Percentiles rank a stretch among this genome's conserved stretches.
Conservation (phyloP, 2,797 vertebrate genomes). For the Microcaecilia unicolor region DNA sequence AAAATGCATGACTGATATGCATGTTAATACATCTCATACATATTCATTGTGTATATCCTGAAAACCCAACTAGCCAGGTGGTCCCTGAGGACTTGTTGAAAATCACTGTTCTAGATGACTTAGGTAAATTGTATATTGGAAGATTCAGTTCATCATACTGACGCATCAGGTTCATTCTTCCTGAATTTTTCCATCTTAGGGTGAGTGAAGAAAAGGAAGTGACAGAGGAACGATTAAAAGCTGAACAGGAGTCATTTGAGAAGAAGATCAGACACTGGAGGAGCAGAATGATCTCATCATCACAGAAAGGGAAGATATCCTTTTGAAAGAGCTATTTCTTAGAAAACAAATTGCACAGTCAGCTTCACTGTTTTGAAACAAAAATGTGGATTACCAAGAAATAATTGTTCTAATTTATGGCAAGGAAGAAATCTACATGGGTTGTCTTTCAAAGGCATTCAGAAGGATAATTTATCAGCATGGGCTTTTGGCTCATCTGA, state of each 20-base stretch:
- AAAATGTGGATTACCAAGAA: conserved; percentile 42
- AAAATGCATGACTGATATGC: too few species aligned
- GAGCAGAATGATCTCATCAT: conserved; percentile 81
- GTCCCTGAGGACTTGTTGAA: too few species aligned
- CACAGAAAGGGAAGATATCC: conserved; percentile 92
- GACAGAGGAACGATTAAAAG: conserved; percentile 76
- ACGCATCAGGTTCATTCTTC: too few species aligned
- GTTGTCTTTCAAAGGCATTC: conserved; percentile 48
- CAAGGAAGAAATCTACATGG: conserved; percentile 43
- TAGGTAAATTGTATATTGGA: too few species aligned
- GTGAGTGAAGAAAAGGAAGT: conserved; percentile 93
- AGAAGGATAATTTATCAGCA: conserved; percentile 45
- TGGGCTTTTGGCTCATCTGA: conserved; percentile 39
- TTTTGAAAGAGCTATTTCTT: conserved; percentile 45
- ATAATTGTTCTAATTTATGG: conserved; percentile 57
- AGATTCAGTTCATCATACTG: too few species aligned
- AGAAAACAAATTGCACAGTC: too few species aligned
- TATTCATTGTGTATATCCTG: too few species aligned
- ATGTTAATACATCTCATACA: too few species aligned
- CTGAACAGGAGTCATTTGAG: conserved; percentile 84
- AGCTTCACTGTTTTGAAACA: conserved; percentile 24
- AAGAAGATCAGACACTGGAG: conserved; percentile 86
- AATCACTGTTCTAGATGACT: too few species aligned
- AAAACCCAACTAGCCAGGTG: too few species aligned
- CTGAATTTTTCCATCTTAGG: conserved; percentile 56